These are phyloP conservation scores for Oedothorax gibbosus DNA, from an alignment of 1,140 invertebrate species.

Conservation along the genomic window DNA sequence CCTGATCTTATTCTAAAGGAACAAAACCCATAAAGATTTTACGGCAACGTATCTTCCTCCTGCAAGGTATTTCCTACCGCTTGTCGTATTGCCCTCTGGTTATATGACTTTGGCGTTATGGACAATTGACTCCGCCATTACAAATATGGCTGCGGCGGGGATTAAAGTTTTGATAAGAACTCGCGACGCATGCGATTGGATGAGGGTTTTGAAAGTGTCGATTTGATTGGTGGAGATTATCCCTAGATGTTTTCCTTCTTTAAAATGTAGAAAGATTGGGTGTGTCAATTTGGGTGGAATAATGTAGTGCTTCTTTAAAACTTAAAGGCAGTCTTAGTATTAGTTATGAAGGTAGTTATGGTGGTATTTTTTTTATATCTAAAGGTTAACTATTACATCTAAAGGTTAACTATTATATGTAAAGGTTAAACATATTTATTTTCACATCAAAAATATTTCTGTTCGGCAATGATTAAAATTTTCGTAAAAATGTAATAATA, in stretches of 20 bases:
- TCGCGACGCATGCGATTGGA: neutral
- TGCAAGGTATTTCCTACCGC: neutral
- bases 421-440: too few relatives aligned
- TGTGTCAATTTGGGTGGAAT: too few relatives aligned
- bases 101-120: neutral
- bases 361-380: too few relatives aligned
- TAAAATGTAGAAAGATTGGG: too few relatives aligned
- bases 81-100: slow-evolving; percentile 1
- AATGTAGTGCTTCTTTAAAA: too few relatives aligned
- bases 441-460: too few relatives aligned
- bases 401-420: too few relatives aligned
- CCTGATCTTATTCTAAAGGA: slow-evolving; percentile 1
- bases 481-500: too few relatives aligned
- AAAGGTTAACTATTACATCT: too few relatives aligned
- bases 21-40: slow-evolving; percentile 29
- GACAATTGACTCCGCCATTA: slow-evolving; percentile 2
- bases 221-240: neutral
- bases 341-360: too few relatives aligned
- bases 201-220: neutral
- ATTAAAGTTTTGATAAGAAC: slow-evolving; percentile 1
- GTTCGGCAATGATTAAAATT: too few relatives aligned
- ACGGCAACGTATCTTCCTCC: neutral
- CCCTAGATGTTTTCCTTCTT: neutral
- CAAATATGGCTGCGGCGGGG: neutral
- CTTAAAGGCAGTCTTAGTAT: too few relatives aligned